Base-by-base conservation (phyloP, 2,113 vertebrate genomes). In the Sula dactylatra region DNA sequence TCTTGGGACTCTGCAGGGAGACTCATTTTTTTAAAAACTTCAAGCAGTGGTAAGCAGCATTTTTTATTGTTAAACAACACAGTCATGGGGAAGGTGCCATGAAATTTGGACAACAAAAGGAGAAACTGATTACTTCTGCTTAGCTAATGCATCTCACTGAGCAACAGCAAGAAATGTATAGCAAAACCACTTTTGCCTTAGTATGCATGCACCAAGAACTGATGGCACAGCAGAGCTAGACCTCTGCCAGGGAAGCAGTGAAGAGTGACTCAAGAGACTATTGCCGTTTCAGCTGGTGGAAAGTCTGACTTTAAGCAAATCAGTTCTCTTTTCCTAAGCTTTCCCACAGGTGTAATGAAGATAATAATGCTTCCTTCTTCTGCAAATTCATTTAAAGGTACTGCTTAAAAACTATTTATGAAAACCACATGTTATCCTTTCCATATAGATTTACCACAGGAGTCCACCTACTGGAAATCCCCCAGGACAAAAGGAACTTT, bases 331-430 rank as follows among this genome's bases (percentile, higher is more conserved):
- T 80, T 83, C 62, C 67, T 78, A 80, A 97, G 92, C 67, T 83
- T 90, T 96, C 95, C 95, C 64, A 1, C 38, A 78, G 88, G 86
- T 95, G 86, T 88, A 95, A 93, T 90, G 88, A 95, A 90, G 71
- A 92, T 90, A 96, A 93, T 86, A 71, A 80, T 91, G 62, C 85
- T 82, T 93, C 54, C 54, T 91, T 82, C 55, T 88, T 73, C 93
- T 77, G 90, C 66, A 93, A 93, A 95, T 86, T 78, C 69, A 52
- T 78, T 94, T 94, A 92, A 90, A 92, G 55, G n/a, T 50, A 90
- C n/a, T 56, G 67, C 59, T 93, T n/a, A 92, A 77, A 56, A 88
- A 16, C 71, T 50, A 7, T 73, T 90, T 92, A 81, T 78, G 79
- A 90, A 77, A 88, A 90, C 16, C 32, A 93, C 85, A 78, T 88